These are phyloP conservation scores for Bombus difficillimus DNA, from an alignment of 1,140 invertebrate genomes.

Conservation along the genomic window DNA sequence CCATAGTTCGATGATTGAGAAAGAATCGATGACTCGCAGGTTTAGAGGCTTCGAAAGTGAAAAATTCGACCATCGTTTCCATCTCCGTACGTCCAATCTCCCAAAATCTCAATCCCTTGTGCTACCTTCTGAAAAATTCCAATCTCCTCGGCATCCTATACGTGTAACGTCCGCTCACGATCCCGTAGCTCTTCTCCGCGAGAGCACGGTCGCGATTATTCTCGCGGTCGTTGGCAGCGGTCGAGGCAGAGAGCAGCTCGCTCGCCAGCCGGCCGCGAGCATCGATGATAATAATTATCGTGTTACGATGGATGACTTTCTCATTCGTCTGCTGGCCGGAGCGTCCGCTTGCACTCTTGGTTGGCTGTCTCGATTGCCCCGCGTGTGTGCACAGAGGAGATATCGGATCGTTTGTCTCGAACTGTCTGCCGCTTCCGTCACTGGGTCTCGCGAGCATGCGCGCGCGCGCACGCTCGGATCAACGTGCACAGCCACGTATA, in stretches of 20 bases:
- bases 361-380: neutral
- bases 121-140: neutral
- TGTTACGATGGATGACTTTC: constrained; percentile 48
- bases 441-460: neutral
- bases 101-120: neutral
- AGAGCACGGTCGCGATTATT: neutral
- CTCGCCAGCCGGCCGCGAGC: neutral
- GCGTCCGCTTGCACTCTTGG: too few relatives aligned
- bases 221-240: neutral
- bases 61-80: too few relatives aligned
- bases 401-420: constrained; percentile 72
- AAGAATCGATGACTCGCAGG: neutral
- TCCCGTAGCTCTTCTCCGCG: neutral
- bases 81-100: neutral
- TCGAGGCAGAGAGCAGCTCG: neutral
- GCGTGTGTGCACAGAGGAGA: constrained; percentile 39
- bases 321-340: neutral
- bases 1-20: fast-evolving
- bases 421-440: constrained; percentile 63
- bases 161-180: neutral
- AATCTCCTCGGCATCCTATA: neutral
- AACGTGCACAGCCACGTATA: constrained; percentile 2
- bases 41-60: neutral
- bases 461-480: neutral
- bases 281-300: constrained; percentile 50